Evolutionary conservation across 2,113 vertebrate species (phyloP), one percentile per base, ranked within the genome.

Genomic region (Danionella cerebrum): DNA sequence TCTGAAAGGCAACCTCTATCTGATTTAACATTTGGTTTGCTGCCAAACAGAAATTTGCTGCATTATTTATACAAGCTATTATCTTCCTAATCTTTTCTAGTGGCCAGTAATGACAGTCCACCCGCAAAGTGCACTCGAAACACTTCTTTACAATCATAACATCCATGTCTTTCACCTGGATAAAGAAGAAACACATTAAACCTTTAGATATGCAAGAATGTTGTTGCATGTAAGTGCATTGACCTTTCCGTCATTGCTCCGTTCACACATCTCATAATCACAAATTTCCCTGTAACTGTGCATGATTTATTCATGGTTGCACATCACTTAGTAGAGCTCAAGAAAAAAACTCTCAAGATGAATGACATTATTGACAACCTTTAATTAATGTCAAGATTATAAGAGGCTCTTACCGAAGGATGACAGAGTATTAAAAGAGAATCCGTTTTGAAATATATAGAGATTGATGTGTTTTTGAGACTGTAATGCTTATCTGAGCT

Each of bases 301-400:
- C 14, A 53, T 9, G 29, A 31, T 53, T 53, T 53, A 53, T 8
- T 1, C 50, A 19, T 10, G 2, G 27, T 53, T 53, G 27, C 29
- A 31, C 10, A 33, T 33, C 51, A 0, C 35, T 39, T 58, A 38
- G 39, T 39, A 39, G 18, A 58, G 35, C 35, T n/a, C 13, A 12
- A 16, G 16, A 58, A 51, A 53, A 53, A 53, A 9, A 33, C 16
- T 39, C 33, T 58, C 54, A 57, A n/a, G 19, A 39, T 39, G 21
- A 33, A 21, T 16, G 41, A 16, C 42, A n/a, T 24, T 3, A 14
- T 10, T 55, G 69, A 19, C 42, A 50, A 33, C 47, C 25, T n/a
- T 48, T 47, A 44, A 55, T 68, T 69, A 69, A 48, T 55, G 19
- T 14, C 41, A 45, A 33, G 51, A 19, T 33, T 53, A 53, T 53